phyloP scores from a whole-genome alignment of 2,113 vertebrate species.

The Mungos mungo region DNA sequence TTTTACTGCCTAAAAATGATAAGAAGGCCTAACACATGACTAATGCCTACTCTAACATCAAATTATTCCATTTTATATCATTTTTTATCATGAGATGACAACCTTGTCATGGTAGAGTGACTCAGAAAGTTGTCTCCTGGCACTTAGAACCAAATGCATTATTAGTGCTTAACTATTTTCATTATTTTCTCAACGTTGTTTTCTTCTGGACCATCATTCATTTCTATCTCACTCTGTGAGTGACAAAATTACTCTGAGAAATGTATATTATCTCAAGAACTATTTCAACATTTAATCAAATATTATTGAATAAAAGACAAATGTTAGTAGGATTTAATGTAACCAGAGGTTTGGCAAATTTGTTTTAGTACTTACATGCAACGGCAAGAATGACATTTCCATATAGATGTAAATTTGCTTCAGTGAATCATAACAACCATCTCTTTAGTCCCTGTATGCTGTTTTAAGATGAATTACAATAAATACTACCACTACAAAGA shows the following conservation, averaged over 20 bases:
- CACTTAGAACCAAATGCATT: neutral
- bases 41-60: neutral
- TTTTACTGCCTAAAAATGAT: neutral
- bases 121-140: neutral
- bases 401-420: neutral
- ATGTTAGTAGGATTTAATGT: neutral
- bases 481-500: neutral
- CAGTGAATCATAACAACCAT: neutral
- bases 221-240: neutral
- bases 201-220: neutral
- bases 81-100: neutral
- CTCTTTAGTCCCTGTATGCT: neutral
- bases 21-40: neutral
- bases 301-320: neutral
- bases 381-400: neutral
- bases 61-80: neutral
- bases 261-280: neutral
- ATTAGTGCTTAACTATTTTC: neutral
- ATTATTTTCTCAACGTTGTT: neutral
- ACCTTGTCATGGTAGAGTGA: neutral
- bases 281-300: neutral
- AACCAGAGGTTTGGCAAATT: neutral
- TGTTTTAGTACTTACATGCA: neutral
- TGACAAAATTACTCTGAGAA: neutral
- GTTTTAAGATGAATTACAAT: slow-evolving; percentile 13